phyloP scores from a whole-genome alignment of 2,113 vertebrate genomes.

The Caloenas nicobarica region DNA sequence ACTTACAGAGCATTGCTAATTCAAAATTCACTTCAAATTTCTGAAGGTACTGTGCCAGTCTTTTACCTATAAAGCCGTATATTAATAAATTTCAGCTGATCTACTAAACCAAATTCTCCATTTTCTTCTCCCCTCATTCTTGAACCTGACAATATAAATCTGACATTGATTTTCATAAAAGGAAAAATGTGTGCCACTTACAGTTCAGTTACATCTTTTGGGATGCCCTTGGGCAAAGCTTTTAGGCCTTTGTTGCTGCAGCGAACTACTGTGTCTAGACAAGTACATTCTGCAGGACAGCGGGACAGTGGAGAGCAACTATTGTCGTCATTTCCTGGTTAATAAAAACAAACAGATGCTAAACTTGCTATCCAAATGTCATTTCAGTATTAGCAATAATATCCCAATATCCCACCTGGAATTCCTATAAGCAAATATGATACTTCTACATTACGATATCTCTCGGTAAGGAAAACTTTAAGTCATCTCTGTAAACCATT shows the following conservation, averaged over 20 bases:
- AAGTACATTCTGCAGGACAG: slow-evolving; percentile 95
- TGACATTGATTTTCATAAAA: neutral
- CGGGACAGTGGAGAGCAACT: slow-evolving; percentile 92
- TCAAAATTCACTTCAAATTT: neutral
- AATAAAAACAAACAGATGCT: slow-evolving; percentile 3
- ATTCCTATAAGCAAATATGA: neutral
- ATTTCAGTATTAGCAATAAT: neutral
- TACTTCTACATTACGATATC: neutral
- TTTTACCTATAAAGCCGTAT: neutral
- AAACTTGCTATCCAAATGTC: neutral
- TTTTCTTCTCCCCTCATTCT: neutral
- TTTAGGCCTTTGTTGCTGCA: slow-evolving; percentile 97
- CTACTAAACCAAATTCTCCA: neutral
- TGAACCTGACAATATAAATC: neutral
- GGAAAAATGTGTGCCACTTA: slow-evolving; percentile 75
- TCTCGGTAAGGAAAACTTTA: neutral
- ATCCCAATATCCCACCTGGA: neutral
- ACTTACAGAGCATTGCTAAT: neutral
- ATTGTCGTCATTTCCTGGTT: slow-evolving; percentile 91
- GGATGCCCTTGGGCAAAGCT: slow-evolving; percentile 90
- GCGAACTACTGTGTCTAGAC: slow-evolving; percentile 95
- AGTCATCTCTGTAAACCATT: neutral
- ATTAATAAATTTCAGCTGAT: neutral
- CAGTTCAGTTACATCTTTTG: slow-evolving; percentile 96
- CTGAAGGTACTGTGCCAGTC: neutral